Evolutionary conservation across 2,888 invertebrate genomes (phyloP).

Genomic region (Tachina lurida): DNA sequence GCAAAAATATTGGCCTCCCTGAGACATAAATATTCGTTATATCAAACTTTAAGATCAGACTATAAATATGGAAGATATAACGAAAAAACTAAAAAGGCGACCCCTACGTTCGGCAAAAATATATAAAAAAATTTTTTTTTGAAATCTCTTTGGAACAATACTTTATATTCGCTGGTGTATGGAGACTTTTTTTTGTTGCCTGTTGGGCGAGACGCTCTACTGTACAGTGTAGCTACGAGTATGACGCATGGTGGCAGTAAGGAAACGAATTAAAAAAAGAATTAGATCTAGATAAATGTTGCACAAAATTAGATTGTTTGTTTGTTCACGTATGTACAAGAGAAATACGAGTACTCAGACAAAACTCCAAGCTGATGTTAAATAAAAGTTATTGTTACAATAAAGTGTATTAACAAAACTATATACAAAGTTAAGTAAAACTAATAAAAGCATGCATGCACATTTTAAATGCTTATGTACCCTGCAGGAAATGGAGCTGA

Average conservation of each 20-base stretch:
- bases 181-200: too few relatives aligned
- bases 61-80: too few relatives aligned
- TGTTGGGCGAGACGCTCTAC: too few relatives aligned
- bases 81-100: too few relatives aligned
- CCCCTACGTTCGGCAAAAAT: too few relatives aligned
- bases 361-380: slow-evolving; percentile 23
- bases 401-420: background rate
- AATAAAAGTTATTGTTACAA: background rate
- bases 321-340: background rate
- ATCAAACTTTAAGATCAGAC: too few relatives aligned
- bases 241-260: background rate
- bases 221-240: background rate
- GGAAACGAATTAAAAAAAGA: background rate
- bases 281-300: slow-evolving; percentile 30
- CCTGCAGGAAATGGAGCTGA: too few relatives aligned
- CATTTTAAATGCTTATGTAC: background rate
- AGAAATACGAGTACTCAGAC: background rate
- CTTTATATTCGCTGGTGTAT: too few relatives aligned
- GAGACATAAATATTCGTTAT: too few relatives aligned
- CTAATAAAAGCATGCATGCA: background rate
- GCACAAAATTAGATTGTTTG: background rate
- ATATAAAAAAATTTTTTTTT: too few relatives aligned
- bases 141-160: too few relatives aligned
- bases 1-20: too few relatives aligned
- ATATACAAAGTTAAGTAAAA: background rate